Base-by-base conservation (phyloP, 2,888 invertebrate species). In the Alloscopus bannaensis region DNA sequence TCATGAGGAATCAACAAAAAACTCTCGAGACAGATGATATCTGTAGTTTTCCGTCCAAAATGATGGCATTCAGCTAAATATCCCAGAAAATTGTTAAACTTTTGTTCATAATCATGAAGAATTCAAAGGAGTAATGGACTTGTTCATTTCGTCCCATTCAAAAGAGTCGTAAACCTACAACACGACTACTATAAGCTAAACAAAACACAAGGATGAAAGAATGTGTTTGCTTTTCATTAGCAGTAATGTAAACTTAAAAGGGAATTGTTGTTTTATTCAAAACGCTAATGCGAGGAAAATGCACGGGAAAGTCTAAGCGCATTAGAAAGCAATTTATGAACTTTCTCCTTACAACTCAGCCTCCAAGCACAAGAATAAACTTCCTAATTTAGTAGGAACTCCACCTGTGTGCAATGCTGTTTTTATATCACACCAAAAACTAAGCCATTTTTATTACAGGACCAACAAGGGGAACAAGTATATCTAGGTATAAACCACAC, bases 401-500 rank as follows among this genome's bases (percentile, higher is more conserved):
- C n/a, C n/a, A n/a, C n/a, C n/a, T n/a, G n/a, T n/a, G n/a, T n/a
- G n/a, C n/a, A n/a, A n/a, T n/a, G n/a, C n/a, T n/a, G n/a, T n/a
- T n/a, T n/a, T n/a, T n/a, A n/a, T n/a, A n/a, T n/a, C n/a, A n/a
- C n/a, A n/a, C n/a, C n/a, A n/a, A 40, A 40, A 40, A 40, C 8
- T 40, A 40, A 8, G n/a, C n/a, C n/a, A n/a, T 31, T 87, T 88
- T 24, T n/a, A n/a, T n/a, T n/a, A n/a, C 89, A 96, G 95, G 98
- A 99, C 88, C 95, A 96, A 88, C 93, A 95, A 88, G 95, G 97
- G 50, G 94, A 94, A 86, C 95, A 96, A 88, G 90, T 98, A 75
- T 98, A 97, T 88, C 90, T 99, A 84, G 98, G 98, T 69, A 95
- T 98, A 86, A 98, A 98, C 89, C 95, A 97, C 89, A 93, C 94